Evolutionary conservation across 2,797 vertebrate genomes (phyloP).

Genomic region (Spizella passerina): DNA sequence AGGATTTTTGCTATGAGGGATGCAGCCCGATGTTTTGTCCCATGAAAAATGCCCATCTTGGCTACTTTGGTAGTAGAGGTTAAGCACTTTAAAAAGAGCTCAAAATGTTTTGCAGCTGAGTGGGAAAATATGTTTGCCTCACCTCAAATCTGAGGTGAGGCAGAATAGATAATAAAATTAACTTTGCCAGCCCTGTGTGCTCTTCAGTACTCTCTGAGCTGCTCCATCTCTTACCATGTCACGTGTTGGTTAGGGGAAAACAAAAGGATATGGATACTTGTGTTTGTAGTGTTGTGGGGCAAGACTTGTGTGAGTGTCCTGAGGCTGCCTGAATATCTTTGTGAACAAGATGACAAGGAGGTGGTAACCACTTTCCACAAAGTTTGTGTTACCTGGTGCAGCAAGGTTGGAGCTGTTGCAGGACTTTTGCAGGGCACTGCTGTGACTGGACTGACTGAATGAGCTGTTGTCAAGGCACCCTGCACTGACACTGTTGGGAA

Average conservation of each 20-base stretch:
- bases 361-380: neutral
- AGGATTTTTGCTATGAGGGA: neutral
- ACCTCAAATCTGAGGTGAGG: neutral
- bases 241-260: neutral
- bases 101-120: neutral
- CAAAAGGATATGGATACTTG: neutral
- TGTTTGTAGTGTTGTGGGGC: neutral
- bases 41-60: neutral
- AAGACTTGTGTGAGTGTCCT: neutral
- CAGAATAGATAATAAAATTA: neutral
- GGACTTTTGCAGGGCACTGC: neutral
- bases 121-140: neutral
- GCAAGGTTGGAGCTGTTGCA: fast-evolving
- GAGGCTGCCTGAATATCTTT: neutral
- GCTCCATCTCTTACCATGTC: neutral
- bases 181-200: neutral
- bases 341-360: neutral
- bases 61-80: neutral
- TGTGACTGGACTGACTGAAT: neutral
- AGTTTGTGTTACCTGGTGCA: fast-evolving
- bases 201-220: neutral
- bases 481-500: neutral
- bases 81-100: neutral
- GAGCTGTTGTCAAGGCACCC: neutral
- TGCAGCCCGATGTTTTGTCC: neutral